Conservation (phyloP, 1,140 invertebrate genomes). For the Prorops nasuta region DNA sequence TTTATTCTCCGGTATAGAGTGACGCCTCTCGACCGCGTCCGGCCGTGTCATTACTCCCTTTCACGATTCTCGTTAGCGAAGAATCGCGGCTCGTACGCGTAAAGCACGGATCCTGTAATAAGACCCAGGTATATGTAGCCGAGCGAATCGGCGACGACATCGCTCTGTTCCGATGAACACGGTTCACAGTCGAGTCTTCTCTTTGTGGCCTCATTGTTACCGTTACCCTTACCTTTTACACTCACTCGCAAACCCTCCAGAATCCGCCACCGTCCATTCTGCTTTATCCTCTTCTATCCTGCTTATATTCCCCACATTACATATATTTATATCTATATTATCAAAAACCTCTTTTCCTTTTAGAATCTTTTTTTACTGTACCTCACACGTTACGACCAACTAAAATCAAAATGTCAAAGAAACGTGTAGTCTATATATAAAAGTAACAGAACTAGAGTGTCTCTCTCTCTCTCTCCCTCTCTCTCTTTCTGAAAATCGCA, state of each 20-base stretch:
- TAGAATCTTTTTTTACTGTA: no score
- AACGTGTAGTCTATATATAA: no score
- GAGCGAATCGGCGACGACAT: constrained; percentile 16
- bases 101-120: constrained; percentile 28
- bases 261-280: no score
- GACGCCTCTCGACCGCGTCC: constrained; percentile 43
- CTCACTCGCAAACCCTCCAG: no score
- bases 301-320: no score
- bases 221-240: constrained; percentile 10
- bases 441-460: no score
- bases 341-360: no score
- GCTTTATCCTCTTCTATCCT: no score
- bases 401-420: no score
- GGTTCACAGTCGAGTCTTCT: background rate
- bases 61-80: constrained; percentile 49
- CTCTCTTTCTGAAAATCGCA: constrained; percentile 18
- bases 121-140: constrained; percentile 16
- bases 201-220: constrained; percentile 19
- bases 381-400: no score
- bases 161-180: background rate
- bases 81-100: constrained; percentile 17
- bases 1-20: constrained; percentile 43
- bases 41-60: constrained; percentile 51
- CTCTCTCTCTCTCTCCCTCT: no score
- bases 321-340: no score